Evolutionary conservation across 2,797 vertebrate genomes (phyloP).

Genomic region (Caiman crocodilus): DNA sequence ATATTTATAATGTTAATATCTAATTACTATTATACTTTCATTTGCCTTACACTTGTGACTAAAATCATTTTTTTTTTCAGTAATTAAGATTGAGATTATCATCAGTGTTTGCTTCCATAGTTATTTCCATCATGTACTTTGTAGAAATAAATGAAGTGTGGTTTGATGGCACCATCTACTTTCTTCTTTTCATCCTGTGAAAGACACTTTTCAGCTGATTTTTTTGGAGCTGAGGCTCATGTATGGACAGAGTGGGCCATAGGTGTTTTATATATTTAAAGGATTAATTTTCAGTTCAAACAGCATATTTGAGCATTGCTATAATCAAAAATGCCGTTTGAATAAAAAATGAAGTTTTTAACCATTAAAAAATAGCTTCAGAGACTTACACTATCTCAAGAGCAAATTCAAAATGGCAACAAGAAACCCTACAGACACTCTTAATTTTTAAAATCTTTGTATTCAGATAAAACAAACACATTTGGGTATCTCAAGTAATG

Average conservation of each 20-base stretch:
- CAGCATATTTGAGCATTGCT: background rate
- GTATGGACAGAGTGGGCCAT: background rate
- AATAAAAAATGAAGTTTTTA: conserved; percentile 4
- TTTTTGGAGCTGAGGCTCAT: background rate
- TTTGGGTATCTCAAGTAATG: background rate
- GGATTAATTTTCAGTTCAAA: conserved; percentile 1
- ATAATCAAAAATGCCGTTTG: background rate
- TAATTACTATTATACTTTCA: background rate
- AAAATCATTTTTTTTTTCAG: background rate
- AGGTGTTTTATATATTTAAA: background rate
- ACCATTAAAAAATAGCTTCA: background rate
- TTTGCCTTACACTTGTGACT: background rate
- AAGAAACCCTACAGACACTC: background rate
- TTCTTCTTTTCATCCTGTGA: background rate
- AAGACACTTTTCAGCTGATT: background rate
- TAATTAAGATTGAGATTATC: background rate
- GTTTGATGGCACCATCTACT: background rate
- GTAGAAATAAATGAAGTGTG: background rate
- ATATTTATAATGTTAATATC: background rate
- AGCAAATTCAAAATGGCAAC: background rate
- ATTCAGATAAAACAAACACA: background rate
- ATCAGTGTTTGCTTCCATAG: too few relatives aligned
- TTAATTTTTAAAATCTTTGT: background rate
- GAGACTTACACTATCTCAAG: background rate
- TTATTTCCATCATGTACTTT: background rate